Base-by-base conservation (phyloP, 2,888 invertebrate genomes). In the Oxyscelio sp. region DNA sequence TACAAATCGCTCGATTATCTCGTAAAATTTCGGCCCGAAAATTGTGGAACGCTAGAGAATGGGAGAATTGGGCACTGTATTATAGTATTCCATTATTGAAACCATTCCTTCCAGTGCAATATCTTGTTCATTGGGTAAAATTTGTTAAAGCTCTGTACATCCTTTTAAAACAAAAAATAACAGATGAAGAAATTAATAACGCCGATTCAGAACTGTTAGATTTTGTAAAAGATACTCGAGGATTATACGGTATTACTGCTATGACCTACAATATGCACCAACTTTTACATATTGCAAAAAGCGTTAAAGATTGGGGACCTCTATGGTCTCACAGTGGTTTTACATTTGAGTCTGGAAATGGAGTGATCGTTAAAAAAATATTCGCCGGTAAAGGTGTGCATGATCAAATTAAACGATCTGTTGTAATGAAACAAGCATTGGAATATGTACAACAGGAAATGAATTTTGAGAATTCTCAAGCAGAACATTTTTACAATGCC, bases 231-330 rank as follows among this genome's bases (percentile, higher is more conserved):
- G 56, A 81, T 22, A 19, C 71, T n/a, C 38, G 54, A 31, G 21
- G n/a, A n/a, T 56, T 84, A 19, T 84, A 84, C 63, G 83, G 73
- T 1, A 31, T 71, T 61, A 15, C 87, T n/a, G n/a, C n/a, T n/a
- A n/a, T n/a, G n/a, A n/a, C n/a, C n/a, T n/a, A n/a, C n/a, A n/a
- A n/a, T n/a, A n/a, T n/a, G n/a, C n/a, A n/a, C n/a, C n/a, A n/a
- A n/a, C n/a, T n/a, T n/a, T n/a, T n/a, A n/a, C n/a, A 87, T 73
- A 34, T 85, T 19, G 43, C 40, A 19, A 15, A 70, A 61, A 79
- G 74, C 63, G 87, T 85, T 4, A 31, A 19, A 40, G 52, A 85
- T 52, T 84, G 71, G 78, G 79, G 83, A 8, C 87, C 85, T n/a
- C 21, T 83, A n/a, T 83, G 73, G 73, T 8, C 11, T 13, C 83